Conservation (phyloP, 2,888 invertebrate species). For the Lasius platythorax region DNA sequence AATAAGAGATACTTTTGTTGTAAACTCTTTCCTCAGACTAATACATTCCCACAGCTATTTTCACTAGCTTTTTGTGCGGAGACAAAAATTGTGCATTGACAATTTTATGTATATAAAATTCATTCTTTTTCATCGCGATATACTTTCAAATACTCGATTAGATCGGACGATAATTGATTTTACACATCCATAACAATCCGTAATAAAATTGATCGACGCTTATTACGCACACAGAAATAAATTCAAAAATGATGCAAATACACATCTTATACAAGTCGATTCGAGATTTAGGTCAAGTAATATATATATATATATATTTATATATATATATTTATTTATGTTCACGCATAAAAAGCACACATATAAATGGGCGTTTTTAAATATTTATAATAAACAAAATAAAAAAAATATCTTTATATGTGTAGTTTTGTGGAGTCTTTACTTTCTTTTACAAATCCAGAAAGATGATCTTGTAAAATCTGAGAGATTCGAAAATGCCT, state of each 20-base stretch:
- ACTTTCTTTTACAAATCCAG: neutral
- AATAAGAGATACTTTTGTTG: slow-evolving; percentile 2
- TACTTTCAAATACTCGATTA: slow-evolving; percentile 45
- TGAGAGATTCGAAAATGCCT: neutral
- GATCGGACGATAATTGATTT: slow-evolving; percentile 52
- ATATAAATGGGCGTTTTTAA: slow-evolving; percentile 80
- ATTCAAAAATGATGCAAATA: slow-evolving; percentile 73
- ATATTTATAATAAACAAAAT: slow-evolving; percentile 83
- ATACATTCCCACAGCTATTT: slow-evolving; percentile 30
- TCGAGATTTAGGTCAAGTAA: slow-evolving; percentile 73
- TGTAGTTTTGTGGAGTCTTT: slow-evolving; percentile 43
- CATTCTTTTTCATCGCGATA: slow-evolving; percentile 40
- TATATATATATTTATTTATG: slow-evolving; percentile 70
- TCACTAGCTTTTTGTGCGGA: slow-evolving; percentile 26
- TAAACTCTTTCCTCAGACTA: slow-evolving; percentile 5
- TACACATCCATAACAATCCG: slow-evolving; percentile 56
- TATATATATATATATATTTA: slow-evolving; percentile 62
- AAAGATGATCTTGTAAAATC: neutral
- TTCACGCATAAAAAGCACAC: slow-evolving; percentile 72
- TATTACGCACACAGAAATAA: slow-evolving; percentile 62
- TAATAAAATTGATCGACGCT: slow-evolving; percentile 64
- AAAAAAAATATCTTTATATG: slow-evolving; percentile 70
- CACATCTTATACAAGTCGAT: slow-evolving; percentile 68
- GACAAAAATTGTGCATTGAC: slow-evolving; percentile 49
- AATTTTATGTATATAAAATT: slow-evolving; percentile 67